Base-by-base conservation (phyloP, 2,113 vertebrate genomes). In the Misgurnus anguillicaudatus region DNA sequence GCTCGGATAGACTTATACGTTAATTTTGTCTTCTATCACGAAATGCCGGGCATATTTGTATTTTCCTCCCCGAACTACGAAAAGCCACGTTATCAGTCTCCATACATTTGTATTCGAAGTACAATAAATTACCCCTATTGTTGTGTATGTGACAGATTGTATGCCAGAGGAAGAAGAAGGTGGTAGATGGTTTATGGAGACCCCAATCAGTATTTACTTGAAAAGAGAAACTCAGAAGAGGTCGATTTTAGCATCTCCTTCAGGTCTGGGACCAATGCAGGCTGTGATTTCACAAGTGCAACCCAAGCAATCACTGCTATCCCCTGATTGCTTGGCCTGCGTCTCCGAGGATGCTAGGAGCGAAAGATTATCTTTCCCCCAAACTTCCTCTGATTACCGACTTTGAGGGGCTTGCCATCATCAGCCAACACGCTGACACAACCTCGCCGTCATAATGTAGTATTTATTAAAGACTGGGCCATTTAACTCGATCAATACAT, bases 381-480 rank as follows among this genome's bases (percentile, higher is more conserved):
- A 87, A 85, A 91, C 90, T 92, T 93, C 85, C 90, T 93, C 91
- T 93, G 89, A 92, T 94, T 95, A 91, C 90, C 63, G 84, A 84
- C 85, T 80, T 81, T 79, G 81, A 90, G 87, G 85, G 88, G 86
- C 88, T 79, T 89, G 92, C 88, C 91, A 87, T 88, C 91, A 93
- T 94, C 92, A 91, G 87, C 88, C 92, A 91, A 86, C 85, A 90
- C 80, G 86, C 88, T 83, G 89, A 85, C 83, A 86, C 88, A 91
- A 89, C 71, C 75, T 91, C 88, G 79, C 86, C 90, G 84, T 90
- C 89, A 94, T 91, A 93, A 92, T 91, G 84, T 90, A 90, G 88
- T 93, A 94, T 94, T 94, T 94, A 93, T 93, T 91, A 92, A 89
- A 89, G 87, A 77, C 89, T 77, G 68, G 68, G 90, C 85, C 91